Base-by-base conservation (phyloP, 2,113 vertebrate species). In the Anseranas semipalmata region DNA sequence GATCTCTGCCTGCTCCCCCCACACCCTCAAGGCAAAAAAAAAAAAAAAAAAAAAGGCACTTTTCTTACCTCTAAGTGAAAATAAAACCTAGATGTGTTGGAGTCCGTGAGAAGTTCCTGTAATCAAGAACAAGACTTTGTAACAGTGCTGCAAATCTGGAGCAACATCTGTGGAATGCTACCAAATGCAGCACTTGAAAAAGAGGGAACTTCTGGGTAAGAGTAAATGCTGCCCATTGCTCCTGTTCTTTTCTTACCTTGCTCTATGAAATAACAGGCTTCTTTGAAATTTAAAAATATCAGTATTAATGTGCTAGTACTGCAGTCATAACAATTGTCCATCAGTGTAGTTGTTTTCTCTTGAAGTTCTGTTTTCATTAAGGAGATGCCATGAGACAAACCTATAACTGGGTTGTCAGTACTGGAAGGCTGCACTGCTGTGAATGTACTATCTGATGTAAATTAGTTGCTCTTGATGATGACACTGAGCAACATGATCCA, bases 31-130 rank as follows among this genome's bases (percentile, higher is more conserved):
- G 32, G 14, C 0, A 2, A 46, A 45, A 65, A 53, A 59, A 7
- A 28, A 43, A 24, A 2, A 37, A 10, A 20, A 9, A 41, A 78
- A 19, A 52, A 37, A 33, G 15, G 14, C 16, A 37, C 25, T 74
- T 48, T 87, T 85, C 97, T 97, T 98, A 99, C 99, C 97, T 98
- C 72, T 72, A 99, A 85, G 17, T 96, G 86, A 35, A 97, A 92
- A 91, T 97, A 98, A 79, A 99, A 99, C 53, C 93, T 95, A 5
- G 88, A 97, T 3, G 98, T 98, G 27, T 96, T 96, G 4, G 80
- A 73, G 12, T 43, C 55, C 86, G 91, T 94, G 16, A 97, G 95
- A 33, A 99, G 93, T 84, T 99, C 99, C 99, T 99, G 97, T 24
- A 96, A 92, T 83, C 39, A 92, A 91, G 94, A 95, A 89, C 5